Evolutionary conservation across 2,797 vertebrate genomes (phyloP).

Genomic region (Huso huso): DNA sequence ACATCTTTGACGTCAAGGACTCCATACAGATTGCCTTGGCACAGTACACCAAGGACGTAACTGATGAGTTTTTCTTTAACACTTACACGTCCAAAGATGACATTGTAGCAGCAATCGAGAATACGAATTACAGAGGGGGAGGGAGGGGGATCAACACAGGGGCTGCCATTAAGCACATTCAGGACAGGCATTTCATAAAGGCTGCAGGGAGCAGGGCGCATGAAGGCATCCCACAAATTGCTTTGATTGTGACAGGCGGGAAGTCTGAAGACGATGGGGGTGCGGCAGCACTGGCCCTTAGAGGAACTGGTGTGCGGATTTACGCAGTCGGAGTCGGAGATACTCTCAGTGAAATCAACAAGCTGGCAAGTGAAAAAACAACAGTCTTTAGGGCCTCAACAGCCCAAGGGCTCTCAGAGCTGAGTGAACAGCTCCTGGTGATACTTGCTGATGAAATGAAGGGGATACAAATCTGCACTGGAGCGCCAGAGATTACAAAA

Average conservation of each 20-base stretch:
- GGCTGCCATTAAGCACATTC: conserved; percentile 70
- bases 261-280: conserved; percentile 71
- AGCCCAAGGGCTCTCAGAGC: conserved; percentile 68
- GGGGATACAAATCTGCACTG: conserved; percentile 62
- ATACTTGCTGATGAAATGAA: conserved; percentile 72
- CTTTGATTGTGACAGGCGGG: conserved; percentile 80
- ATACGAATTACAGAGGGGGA: conserved; percentile 70
- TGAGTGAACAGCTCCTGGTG: conserved; percentile 80
- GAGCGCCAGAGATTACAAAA: conserved; percentile 36
- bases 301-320: conserved; percentile 65
- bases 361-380: conserved; percentile 64
- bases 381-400: conserved; percentile 67
- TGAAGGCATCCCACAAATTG: conserved; percentile 78
- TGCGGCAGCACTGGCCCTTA: conserved; percentile 65
- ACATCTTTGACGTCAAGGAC: conserved; percentile 72
- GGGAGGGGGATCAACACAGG: conserved; percentile 74
- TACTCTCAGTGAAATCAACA: conserved; percentile 67
- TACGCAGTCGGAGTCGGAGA: conserved; percentile 78
- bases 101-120: conserved; percentile 65
- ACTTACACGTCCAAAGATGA: conserved; percentile 64
- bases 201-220: conserved; percentile 77
- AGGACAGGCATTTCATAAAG: conserved; percentile 74
- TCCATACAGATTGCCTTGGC: conserved; percentile 77
- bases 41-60: conserved; percentile 82
- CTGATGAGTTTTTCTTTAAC: conserved; percentile 80